Percentiles rank a stretch among this genome's conserved stretches.
phyloP scores from a whole-genome alignment of 1,140 invertebrate species.

The Drosophila simulans region DNA sequence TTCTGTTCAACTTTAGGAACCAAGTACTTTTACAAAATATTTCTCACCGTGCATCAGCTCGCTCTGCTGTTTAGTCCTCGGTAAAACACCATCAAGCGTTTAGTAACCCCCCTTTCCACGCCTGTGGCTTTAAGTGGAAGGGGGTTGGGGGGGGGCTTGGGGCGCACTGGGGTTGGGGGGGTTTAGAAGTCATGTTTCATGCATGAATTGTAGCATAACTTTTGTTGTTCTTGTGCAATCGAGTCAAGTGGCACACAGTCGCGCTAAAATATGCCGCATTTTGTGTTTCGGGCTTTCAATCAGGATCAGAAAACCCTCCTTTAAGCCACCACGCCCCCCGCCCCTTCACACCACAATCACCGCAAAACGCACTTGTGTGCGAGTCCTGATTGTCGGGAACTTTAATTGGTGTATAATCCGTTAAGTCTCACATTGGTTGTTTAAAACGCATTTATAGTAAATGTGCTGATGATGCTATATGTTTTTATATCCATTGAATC shows the following conservation, averaged over 20 bases:
- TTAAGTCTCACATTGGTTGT: background rate
- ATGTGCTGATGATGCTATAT: too few relatives aligned
- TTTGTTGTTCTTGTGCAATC: slow-evolving; percentile 72
- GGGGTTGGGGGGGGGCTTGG: too few relatives aligned
- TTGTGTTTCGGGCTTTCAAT: slow-evolving; percentile 58
- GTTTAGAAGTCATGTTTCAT: slow-evolving; percentile 60
- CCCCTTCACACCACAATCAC: background rate
- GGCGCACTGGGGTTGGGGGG: background rate
- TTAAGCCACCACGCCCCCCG: background rate
- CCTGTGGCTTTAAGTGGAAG: slow-evolving; percentile 2
- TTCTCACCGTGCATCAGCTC: slow-evolving; percentile 2
- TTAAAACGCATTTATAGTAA: too few relatives aligned
- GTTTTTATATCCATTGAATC: too few relatives aligned
- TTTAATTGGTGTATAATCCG: slow-evolving; percentile 41
- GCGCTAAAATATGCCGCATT: slow-evolving; percentile 59
- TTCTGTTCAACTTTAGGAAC: too few relatives aligned
- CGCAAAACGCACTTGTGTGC: slow-evolving; percentile 16
- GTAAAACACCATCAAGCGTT: slow-evolving; percentile 12
- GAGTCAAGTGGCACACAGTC: slow-evolving; percentile 67
- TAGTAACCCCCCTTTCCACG: background rate
- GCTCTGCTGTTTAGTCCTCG: background rate
- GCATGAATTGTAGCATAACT: slow-evolving; percentile 77
- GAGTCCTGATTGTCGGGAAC: slow-evolving; percentile 15
- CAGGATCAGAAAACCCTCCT: slow-evolving; percentile 21
- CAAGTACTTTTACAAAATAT: background rate